Evolutionary conservation across 2,113 vertebrate species (phyloP), one percentile per base, ranked within the genome.

Genomic region (Crotophaga sulcirostris): DNA sequence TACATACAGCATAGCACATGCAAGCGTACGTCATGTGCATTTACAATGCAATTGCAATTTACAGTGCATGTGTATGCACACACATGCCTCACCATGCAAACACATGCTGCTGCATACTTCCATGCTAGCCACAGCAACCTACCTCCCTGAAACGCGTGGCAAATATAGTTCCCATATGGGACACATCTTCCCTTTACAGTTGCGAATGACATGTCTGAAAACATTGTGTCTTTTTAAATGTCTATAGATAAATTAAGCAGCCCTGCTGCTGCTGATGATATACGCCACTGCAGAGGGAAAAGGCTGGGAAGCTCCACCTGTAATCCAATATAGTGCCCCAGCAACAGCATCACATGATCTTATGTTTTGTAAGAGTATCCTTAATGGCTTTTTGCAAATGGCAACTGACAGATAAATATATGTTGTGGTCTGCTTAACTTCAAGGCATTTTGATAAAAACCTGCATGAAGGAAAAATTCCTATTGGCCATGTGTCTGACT

Each of bases 131-230:
- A 83, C 94, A 91, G 68, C 55, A 52, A 98, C 98, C 85, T 98
- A 98, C 98, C 98, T 98, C 97, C 98, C 96, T 98, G 98, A 96
- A 98, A 97, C 1, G 42, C 97, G 90, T 98, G 98, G 94, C 98
- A 98, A 97, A 98, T 98, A 75, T 98, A 98, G 96, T 97, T 97
- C 86, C 98, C 98, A 93, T 98, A 98, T 3, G 49, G 95, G 91
- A 96, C 80, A 82, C 93, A 83, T 83, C 97, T 98, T 95, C 97
- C 96, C 21, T 76, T 87, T 85, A 86, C 89, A 7, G 96, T 16
- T 83, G 94, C 40, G 68, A 83, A 80, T 10, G 96, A 56, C 94
- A 97, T 97, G 77, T 29, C 87, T 68, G 81, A 81, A 86, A 89
- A 81, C 38, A 64, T 84, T 81, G 6, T 29, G 55, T 47, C 87